These are phyloP conservation scores for Cephus pulcher DNA, from an alignment of 2,888 invertebrate species.

Conservation along the genomic window DNA sequence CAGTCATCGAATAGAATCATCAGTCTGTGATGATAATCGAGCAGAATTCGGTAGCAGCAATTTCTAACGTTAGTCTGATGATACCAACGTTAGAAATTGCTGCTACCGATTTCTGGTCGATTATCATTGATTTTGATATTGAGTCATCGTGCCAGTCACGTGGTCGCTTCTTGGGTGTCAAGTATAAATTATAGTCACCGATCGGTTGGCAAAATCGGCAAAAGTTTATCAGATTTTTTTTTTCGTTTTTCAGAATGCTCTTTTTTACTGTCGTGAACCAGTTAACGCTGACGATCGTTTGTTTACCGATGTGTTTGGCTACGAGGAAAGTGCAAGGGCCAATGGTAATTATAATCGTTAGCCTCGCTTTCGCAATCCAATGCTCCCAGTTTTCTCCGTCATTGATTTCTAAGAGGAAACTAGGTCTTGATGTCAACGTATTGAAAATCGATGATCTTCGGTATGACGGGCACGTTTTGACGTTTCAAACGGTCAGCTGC, in stretches of 20 bases:
- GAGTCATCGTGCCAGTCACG: background rate
- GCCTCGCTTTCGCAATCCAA: conserved; percentile 56
- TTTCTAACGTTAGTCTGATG: no score
- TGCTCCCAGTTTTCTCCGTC: conserved; percentile 34
- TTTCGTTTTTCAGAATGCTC: background rate
- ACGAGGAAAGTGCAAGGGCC: conserved; percentile 23
- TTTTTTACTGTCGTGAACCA: background rate
- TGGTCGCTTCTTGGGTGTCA: background rate
- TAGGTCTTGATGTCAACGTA: conserved; percentile 26
- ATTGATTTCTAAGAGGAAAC: conserved; percentile 33
- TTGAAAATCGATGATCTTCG: conserved; percentile 36
- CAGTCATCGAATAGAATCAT: background rate
- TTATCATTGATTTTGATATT: background rate
- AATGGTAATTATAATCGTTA: conserved; percentile 34
- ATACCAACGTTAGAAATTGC: background rate
- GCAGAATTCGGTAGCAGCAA: no score
- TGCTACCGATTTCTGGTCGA: background rate
- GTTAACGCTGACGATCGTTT: background rate
- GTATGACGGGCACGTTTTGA: conserved; percentile 35
- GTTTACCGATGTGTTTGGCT: background rate
- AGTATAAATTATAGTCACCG: background rate
- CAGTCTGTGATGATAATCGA: no score
- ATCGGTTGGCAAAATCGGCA: background rate
- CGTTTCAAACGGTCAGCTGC: conserved; percentile 14
- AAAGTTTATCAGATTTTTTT: background rate